Percentiles rank a stretch among this genome's conserved stretches.
Conservation (phyloP, 1,140 invertebrate genomes). For the Calephelis virginiensis region DNA sequence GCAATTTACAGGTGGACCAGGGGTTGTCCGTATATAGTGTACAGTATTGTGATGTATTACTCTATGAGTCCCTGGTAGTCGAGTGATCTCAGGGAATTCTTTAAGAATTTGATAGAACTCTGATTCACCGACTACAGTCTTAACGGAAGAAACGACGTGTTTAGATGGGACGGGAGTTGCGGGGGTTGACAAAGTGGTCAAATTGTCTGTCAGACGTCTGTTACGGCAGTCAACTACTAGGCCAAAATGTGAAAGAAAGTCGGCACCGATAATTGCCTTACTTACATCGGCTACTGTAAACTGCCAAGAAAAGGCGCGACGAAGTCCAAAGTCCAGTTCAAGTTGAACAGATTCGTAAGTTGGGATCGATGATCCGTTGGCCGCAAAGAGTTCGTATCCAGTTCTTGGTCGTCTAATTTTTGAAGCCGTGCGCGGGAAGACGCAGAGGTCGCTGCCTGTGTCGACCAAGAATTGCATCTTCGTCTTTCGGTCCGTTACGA, state of each 20-base stretch:
- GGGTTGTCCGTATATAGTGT: too few species aligned
- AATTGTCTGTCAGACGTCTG: too few species aligned
- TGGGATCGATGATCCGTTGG: constrained; percentile 1
- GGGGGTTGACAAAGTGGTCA: too few species aligned
- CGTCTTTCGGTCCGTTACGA: constrained; percentile 2
- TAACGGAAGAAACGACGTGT: too few species aligned
- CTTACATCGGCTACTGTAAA: constrained; percentile 17
- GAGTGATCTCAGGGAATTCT: too few species aligned
- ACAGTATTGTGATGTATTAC: too few species aligned
- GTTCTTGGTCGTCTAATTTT: neutral
- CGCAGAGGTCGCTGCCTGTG: neutral
- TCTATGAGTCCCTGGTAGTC: too few species aligned
- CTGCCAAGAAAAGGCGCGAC: constrained; percentile 6
- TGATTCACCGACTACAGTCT: too few species aligned
- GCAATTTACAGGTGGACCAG: too few species aligned
- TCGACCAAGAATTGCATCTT: constrained; percentile 1
- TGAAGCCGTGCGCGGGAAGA: constrained; percentile 10
- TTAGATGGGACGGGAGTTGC: too few species aligned
- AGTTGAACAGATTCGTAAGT: neutral
- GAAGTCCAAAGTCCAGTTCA: constrained; percentile 7
- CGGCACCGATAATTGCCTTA: constrained; percentile 22
- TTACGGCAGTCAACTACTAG: constrained; percentile 7
- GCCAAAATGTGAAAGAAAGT: constrained; percentile 18
- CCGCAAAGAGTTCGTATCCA: neutral
- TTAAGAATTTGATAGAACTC: too few species aligned